Percentiles rank a stretch among this genome's conserved stretches.
These are phyloP conservation scores for Cynaeus angustus DNA, from an alignment of 2,888 invertebrate species.

Conservation along the genomic window DNA sequence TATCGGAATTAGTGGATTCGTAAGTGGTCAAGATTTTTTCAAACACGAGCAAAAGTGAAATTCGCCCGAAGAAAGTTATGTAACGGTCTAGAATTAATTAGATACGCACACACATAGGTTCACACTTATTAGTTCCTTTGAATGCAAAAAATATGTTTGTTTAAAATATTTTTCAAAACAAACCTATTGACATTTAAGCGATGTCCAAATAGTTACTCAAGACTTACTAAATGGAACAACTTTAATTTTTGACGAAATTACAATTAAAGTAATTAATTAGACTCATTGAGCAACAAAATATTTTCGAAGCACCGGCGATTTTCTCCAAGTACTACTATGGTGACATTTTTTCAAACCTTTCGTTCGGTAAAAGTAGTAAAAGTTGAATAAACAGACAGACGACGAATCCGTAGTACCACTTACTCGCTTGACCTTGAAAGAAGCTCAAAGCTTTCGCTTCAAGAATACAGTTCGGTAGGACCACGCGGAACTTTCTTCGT, in stretches of 20 bases:
- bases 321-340: too few species aligned
- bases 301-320: too few species aligned
- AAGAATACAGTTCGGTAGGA: neutral
- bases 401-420: slow-evolving; percentile 23
- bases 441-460: slow-evolving; percentile 45
- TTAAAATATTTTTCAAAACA: neutral
- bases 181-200: slow-evolving; percentile 1
- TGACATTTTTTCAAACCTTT: slow-evolving; percentile 2
- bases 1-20: slow-evolving; percentile 16
- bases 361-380: slow-evolving; percentile 49
- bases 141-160: slow-evolving; percentile 2
- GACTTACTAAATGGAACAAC: slow-evolving; percentile 4
- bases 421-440: slow-evolving; percentile 45
- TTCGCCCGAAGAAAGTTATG: slow-evolving; percentile 35
- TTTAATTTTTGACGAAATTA: slow-evolving; percentile 2
- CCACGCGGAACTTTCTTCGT: neutral
- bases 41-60: slow-evolving; percentile 47
- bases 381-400: slow-evolving; percentile 40
- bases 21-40: slow-evolving; percentile 23
- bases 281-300: neutral
- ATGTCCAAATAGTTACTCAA: slow-evolving; percentile 4
- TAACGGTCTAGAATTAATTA: slow-evolving; percentile 46
- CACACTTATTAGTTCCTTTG: slow-evolving; percentile 8
- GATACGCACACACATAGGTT: neutral
- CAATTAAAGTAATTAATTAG: slow-evolving; percentile 11